A percentile compares a stretch with the other conserved stretches of the same genome.
Evolutionary conservation across 1,140 invertebrate genomes (phyloP).

Genomic region (Cyclina sinensis): DNA sequence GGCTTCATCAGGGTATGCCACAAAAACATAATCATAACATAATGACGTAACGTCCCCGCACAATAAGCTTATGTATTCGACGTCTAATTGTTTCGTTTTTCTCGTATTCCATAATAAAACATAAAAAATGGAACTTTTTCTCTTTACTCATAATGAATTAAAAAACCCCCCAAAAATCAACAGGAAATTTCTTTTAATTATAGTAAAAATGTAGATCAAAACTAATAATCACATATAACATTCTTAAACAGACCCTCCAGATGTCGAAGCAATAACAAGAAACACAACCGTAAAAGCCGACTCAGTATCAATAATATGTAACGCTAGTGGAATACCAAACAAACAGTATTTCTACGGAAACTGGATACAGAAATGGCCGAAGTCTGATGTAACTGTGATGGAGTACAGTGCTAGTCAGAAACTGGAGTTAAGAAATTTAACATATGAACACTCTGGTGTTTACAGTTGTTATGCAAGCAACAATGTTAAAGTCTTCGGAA

Average conservation of each 20-base stretch:
- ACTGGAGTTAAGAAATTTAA: background rate
- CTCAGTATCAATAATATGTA: background rate
- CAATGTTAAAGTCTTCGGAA: slow-evolving; percentile 9
- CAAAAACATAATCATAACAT: too few species aligned
- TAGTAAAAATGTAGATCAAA: too few species aligned
- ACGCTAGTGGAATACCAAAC: background rate
- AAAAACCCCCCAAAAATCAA: too few species aligned
- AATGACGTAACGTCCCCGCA: too few species aligned
- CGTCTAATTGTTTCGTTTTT: too few species aligned
- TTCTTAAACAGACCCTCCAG: slow-evolving; percentile 40
- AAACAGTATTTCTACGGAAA: background rate
- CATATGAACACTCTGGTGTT: slow-evolving; percentile 29
- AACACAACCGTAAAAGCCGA: background rate
- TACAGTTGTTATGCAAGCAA: slow-evolving; percentile 22
- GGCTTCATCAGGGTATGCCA: too few species aligned
- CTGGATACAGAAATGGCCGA: slow-evolving; percentile 13
- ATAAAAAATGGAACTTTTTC: too few species aligned
- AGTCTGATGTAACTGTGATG: background rate
- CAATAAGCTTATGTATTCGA: too few species aligned
- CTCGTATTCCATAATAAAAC: too few species aligned
- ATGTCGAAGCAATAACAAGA: background rate
- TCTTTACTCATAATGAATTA: too few species aligned
- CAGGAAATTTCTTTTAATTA: too few species aligned
- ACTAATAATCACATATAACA: too few species aligned
- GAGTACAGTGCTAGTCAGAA: background rate